Evolutionary conservation across 2,113 vertebrate species (phyloP).

Genomic region (Rhabdornis inornatus): DNA sequence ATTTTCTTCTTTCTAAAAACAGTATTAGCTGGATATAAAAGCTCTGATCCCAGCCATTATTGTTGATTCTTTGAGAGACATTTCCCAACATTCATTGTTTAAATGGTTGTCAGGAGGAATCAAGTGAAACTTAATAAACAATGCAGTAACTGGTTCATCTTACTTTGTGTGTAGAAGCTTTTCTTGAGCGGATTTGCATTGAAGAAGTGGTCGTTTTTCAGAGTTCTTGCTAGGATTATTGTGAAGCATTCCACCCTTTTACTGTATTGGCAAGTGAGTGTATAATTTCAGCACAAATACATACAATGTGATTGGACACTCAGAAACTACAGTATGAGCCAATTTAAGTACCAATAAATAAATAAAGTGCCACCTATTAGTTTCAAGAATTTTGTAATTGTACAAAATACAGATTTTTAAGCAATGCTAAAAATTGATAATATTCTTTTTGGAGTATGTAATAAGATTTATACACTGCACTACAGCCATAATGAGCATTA

Average conservation of each 20-base stretch:
- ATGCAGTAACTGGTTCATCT: conserved; percentile 86
- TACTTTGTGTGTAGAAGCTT: conserved; percentile 77
- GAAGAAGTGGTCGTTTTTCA: conserved; percentile 74
- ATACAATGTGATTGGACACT: background rate
- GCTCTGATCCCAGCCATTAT: conserved; percentile 89
- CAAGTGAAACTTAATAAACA: conserved; percentile 93
- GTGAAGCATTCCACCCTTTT: conserved; percentile 59
- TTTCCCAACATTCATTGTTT: conserved; percentile 96
- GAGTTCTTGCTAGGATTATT: conserved; percentile 66
- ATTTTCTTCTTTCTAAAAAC: conserved; percentile 85
- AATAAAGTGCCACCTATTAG: background rate
- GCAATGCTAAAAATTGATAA: background rate
- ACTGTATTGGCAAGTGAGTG: conserved; percentile 38
- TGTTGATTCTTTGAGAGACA: conserved; percentile 84
- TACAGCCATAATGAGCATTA: conserved; percentile 51
- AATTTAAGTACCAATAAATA: background rate
- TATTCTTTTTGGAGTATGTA: conserved; percentile 38
- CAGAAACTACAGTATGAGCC: background rate
- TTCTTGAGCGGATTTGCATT: conserved; percentile 83
- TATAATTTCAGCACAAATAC: conserved; percentile 60
- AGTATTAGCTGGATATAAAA: conserved; percentile 88
- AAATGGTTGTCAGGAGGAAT: conserved; percentile 97
- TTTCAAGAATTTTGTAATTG: background rate
- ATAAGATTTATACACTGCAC: conserved; percentile 57
- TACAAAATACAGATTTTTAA: background rate